Evolutionary conservation across 1,140 invertebrate species (phyloP).

Genomic region (Chionoecetes opilio): DNA sequence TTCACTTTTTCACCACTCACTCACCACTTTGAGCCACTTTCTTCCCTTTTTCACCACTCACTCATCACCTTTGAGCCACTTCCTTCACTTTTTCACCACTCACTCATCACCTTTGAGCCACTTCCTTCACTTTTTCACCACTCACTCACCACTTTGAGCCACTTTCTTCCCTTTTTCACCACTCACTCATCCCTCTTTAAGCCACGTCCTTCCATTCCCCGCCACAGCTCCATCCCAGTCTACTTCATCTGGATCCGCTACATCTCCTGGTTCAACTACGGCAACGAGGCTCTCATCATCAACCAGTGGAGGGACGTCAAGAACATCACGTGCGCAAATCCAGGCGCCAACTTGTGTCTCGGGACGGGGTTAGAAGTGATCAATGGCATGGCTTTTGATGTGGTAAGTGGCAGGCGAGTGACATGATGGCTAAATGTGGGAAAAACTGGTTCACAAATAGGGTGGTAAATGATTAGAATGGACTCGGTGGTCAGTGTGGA

Average conservation of each 20-base stretch:
- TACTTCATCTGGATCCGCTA: slow-evolving; percentile 86
- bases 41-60: no score
- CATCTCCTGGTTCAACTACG: slow-evolving; percentile 86
- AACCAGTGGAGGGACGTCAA: slow-evolving; percentile 84
- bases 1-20: no score
- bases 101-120: no score
- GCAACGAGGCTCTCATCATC: slow-evolving; percentile 85
- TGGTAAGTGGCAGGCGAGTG: slow-evolving; percentile 83
- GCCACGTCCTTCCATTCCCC: background rate
- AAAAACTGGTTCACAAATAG: background rate
- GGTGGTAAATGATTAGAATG: no score
- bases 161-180: no score
- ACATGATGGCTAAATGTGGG: background rate
- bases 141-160: no score
- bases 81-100: no score
- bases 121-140: no score
- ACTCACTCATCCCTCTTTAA: background rate
- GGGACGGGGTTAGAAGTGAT: background rate
- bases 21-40: no score
- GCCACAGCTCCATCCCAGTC: slow-evolving; percentile 83
- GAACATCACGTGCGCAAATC: slow-evolving; percentile 64
- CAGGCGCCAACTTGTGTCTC: background rate
- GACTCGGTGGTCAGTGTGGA: no score
- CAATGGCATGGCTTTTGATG: background rate
- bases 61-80: no score